These are phyloP conservation scores for Tauraco erythrolophus DNA, from an alignment of 2,113 vertebrate genomes.

Conservation along the genomic window DNA sequence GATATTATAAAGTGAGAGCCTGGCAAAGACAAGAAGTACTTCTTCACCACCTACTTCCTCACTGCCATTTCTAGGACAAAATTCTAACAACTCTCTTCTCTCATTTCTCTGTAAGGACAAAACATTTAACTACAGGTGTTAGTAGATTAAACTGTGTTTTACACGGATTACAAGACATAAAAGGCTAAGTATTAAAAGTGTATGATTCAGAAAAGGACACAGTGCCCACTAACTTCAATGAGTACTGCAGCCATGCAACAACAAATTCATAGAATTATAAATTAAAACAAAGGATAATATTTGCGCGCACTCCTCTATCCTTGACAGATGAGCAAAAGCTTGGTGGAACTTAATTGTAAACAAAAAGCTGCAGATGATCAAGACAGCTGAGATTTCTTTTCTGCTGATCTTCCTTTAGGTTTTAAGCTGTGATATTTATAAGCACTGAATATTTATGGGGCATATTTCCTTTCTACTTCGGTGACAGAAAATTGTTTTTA, in stretches of 20 bases:
- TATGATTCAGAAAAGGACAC: neutral
- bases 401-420: neutral
- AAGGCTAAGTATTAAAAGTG: neutral
- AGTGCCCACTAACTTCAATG: neutral
- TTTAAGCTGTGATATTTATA: neutral
- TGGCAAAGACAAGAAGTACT: neutral
- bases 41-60: neutral
- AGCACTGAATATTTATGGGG: neutral
- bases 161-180: neutral
- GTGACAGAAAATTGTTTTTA: neutral
- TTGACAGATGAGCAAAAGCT: neutral
- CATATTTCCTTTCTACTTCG: neutral
- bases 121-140: neutral
- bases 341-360: neutral
- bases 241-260: neutral
- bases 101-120: neutral
- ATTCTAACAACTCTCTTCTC: neutral
- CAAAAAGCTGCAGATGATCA: neutral
- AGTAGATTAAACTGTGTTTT: neutral
- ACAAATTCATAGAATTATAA: neutral
- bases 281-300: neutral
- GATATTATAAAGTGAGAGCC: neutral
- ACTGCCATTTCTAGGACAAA: neutral
- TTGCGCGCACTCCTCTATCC: neutral
- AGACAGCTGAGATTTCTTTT: neutral